These are phyloP conservation scores for Manis crassicaudata DNA, from an alignment of 2,797 vertebrate species.

Conservation along the genomic window DNA sequence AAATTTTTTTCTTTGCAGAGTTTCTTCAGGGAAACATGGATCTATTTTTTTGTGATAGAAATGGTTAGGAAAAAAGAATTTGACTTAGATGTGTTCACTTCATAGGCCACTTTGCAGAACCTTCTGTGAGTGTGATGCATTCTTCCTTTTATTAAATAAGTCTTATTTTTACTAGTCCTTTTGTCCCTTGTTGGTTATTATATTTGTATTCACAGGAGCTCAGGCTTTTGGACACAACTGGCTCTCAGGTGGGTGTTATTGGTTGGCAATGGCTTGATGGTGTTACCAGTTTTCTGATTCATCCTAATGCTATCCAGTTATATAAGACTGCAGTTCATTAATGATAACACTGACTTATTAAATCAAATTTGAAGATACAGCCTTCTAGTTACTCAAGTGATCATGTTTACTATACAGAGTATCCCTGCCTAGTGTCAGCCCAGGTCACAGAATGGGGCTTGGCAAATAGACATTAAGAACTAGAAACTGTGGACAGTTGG, in stretches of 20 bases:
- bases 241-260: neutral
- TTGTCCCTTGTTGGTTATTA: neutral
- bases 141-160: neutral
- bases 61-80: neutral
- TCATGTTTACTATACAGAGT: neutral
- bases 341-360: neutral
- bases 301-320: neutral
- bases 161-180: neutral
- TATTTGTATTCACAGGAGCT: neutral
- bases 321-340: neutral
- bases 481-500: neutral
- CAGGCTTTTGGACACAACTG: neutral
- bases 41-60: constrained; percentile 16
- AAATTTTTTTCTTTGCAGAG: neutral
- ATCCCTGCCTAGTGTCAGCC: neutral
- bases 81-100: neutral
- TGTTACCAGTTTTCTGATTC: neutral
- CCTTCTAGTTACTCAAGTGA: neutral
- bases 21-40: neutral
- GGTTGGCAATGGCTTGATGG: no score
- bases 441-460: neutral
- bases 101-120: neutral
- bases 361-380: neutral
- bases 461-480: neutral
- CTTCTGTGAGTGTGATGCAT: neutral